Evolutionary conservation across 92 coral and sea anemone species (phyloP), one percentile per base, ranked within the genome.

Genomic region (Zoanthus sansibaricus): DNA sequence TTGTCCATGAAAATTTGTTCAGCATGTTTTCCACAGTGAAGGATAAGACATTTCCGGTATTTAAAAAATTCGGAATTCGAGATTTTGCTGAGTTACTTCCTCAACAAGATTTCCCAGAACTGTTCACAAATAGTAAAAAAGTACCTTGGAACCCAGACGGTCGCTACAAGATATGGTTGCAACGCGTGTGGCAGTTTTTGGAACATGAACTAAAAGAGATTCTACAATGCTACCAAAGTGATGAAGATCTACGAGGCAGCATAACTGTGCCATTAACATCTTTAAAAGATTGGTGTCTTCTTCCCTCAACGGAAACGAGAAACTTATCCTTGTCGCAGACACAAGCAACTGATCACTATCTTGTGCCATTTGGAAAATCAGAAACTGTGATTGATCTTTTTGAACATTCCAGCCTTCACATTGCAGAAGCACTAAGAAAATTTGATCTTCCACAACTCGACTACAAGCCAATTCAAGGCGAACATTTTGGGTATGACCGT

Each of bases 401-500:
- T 47, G 68, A 10, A n/a, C 15, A 4, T 5, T 6, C 11, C 7
- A 46, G 25, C 6, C 0, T 4, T 4, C 42, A 0, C 8, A 61
- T 90, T 25, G 82, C 45, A 18, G 91, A 87, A 0, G 64, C 72
- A 7, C 16, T 92, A 13, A 49, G 76, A 33, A 68, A 21, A 33
- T 83, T 94, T 8, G 47, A 69, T 11, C 72, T 94, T 54, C 89
- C 94, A 0, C 92, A 92, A 18, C 55, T 94, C 7, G 92, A 94
- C 71, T 21, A 54, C 42, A 51, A 11, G n/a, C 7, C 72, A 17
- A 15, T 82, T 5, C 75, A 30, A 8, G 78, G 76, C 0, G 84
- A 58, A 16, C 16, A 17, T 1, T 21, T 4, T 1, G 16, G 2
- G 13, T 9, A 6, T 20, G 16, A 67, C 72, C 14, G 17, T 69